Conservation (phyloP, 2,888 invertebrate genomes). For the Kryphioiulus occultus region DNA sequence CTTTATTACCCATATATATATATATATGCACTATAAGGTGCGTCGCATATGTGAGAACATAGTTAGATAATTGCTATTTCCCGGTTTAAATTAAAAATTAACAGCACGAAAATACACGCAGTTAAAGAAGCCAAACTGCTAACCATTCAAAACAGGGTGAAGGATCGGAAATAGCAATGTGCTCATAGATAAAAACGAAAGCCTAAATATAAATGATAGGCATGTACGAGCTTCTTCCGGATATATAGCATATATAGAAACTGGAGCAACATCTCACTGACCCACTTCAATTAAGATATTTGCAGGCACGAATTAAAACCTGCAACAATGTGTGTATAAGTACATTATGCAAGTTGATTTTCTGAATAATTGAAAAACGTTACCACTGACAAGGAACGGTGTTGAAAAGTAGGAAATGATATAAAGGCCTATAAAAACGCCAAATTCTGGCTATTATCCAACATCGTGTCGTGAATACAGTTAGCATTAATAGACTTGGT, state of each 20-base stretch:
- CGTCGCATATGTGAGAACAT: not conserved
- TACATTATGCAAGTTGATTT: not conserved
- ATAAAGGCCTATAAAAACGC: not conserved
- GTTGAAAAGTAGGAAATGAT: not conserved
- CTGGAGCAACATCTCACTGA: conserved; percentile 28
- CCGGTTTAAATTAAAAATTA: not conserved
- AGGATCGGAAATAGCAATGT: conserved; percentile 17
- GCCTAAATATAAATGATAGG: not conserved
- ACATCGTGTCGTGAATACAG: not conserved
- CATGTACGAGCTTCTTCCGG: conserved; percentile 13
- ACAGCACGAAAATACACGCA: not conserved
- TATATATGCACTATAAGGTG: too few species aligned
- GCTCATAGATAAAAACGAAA: not conserved
- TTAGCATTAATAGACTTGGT: not conserved
- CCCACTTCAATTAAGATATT: conserved; percentile 9
- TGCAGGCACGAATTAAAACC: conserved; percentile 14
- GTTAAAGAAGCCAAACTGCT: not conserved
- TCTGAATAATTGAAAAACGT: not conserved
- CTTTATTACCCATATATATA: too few species aligned
- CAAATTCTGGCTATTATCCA: not conserved
- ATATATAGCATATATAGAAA: not conserved
- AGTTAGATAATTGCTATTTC: not conserved
- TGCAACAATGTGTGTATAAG: not conserved
- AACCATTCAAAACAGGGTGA: conserved; percentile 12
- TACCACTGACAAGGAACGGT: not conserved